Percentiles rank a stretch among this genome's conserved stretches.
Evolutionary conservation across 2,888 invertebrate species (phyloP).

Genomic region (Biston stratarius): DNA sequence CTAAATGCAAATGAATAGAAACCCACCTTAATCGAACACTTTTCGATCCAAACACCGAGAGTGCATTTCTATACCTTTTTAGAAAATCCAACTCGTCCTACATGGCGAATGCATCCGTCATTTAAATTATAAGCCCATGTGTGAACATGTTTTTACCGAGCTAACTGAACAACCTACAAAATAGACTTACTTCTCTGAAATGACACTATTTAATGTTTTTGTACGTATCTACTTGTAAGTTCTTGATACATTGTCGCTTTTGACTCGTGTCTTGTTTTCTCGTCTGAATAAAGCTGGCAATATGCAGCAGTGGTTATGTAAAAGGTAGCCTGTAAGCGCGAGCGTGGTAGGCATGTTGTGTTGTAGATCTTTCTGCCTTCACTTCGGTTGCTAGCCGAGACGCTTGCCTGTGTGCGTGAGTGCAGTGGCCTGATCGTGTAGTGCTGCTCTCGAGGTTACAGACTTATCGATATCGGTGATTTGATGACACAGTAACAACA

Average conservation of each 20-base stretch:
- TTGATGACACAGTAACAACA: conserved; percentile 10
- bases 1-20: conserved; percentile 30
- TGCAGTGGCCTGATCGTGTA: conserved; percentile 71
- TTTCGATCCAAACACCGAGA: conserved; percentile 47
- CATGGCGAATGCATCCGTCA: conserved; percentile 74
- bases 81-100: conserved; percentile 71
- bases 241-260: conserved; percentile 48
- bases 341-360: conserved; percentile 47
- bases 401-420: conserved; percentile 70
- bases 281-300: conserved; percentile 44
- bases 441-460: conserved; percentile 55
- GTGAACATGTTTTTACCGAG: conserved; percentile 72
- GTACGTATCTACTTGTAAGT: conserved; percentile 2
- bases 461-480: conserved; percentile 48
- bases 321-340: conserved; percentile 48
- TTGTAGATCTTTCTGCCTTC: conserved; percentile 80
- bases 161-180: conserved; percentile 77
- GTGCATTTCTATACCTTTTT: conserved; percentile 71
- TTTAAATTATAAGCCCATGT: conserved; percentile 70
- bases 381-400: conserved; percentile 78
- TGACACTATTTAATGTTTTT: conserved; percentile 47
- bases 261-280: background rate
- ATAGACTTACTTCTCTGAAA: conserved; percentile 73
- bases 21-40: conserved; percentile 41
- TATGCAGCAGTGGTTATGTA: conserved; percentile 43